These are phyloP conservation scores for Caerostris extrusa DNA, from an alignment of 1,140 invertebrate species.

Conservation along the genomic window DNA sequence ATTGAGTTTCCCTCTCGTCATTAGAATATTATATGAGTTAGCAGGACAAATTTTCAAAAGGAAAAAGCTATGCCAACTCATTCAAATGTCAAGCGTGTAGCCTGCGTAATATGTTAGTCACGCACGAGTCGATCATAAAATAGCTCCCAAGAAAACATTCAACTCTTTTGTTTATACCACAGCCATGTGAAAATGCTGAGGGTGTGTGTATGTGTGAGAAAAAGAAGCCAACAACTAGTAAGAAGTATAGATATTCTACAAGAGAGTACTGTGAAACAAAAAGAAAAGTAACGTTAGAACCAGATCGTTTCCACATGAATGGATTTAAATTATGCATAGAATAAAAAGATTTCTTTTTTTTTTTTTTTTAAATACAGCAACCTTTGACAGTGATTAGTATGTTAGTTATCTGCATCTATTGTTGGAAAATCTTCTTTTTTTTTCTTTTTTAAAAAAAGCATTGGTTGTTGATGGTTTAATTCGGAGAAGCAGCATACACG, in stretches of 20 bases:
- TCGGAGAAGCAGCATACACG: no score
- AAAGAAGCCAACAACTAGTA: constrained; percentile 22
- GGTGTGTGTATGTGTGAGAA: constrained; percentile 70
- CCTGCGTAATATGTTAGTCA: constrained; percentile 39
- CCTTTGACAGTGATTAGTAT: no score
- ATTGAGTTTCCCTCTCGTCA: constrained; percentile 37
- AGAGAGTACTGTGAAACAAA: background rate
- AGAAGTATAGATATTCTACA: background rate
- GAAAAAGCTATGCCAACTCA: background rate
- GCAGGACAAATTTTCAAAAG: constrained; percentile 45
- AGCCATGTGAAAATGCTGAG: background rate
- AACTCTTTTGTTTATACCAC: constrained; percentile 63
- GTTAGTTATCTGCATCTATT: no score
- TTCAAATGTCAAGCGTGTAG: constrained; percentile 25
- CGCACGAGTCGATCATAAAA: constrained; percentile 64
- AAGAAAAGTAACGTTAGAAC: background rate
- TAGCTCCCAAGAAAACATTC: constrained; percentile 38
- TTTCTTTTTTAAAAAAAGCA: no score
- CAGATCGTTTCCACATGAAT: constrained; percentile 3
- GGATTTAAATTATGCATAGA: constrained; percentile 21
- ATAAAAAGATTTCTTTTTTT: background rate
- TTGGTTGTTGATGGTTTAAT: no score
- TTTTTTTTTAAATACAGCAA: no score
- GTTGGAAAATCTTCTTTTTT: no score
- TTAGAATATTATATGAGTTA: constrained; percentile 72